phyloP scores from a whole-genome alignment of 2,113 vertebrate genomes.

The Onychostruthus taczanowskii region DNA sequence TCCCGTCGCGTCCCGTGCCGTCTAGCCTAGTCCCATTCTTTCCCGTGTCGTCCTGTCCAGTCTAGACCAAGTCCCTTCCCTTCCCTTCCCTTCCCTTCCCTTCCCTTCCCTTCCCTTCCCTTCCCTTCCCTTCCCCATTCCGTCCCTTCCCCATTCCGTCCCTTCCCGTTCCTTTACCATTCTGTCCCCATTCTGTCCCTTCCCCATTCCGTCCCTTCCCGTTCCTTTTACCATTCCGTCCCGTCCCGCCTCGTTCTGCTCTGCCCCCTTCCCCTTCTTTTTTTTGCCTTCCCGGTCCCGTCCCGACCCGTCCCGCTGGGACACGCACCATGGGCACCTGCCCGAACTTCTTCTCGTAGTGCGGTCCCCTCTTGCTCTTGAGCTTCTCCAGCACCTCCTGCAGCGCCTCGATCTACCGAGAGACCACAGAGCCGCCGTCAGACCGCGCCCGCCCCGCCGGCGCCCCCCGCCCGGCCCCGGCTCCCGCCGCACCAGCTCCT shows the following conservation, averaged over 20 bases:
- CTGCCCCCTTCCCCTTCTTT: too few relatives aligned
- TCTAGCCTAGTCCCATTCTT: background rate
- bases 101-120: background rate
- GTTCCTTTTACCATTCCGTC: background rate
- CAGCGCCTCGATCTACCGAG: conserved; percentile 79
- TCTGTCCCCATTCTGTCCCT: background rate
- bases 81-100: background rate
- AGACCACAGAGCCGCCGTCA: background rate
- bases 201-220: background rate
- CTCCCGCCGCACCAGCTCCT: too few relatives aligned
- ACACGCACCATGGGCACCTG: conserved; percentile 80
- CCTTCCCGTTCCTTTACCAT: background rate
- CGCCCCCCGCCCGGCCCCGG: too few relatives aligned
- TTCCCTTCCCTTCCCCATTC: background rate
- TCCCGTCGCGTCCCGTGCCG: background rate
- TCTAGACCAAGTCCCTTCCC: background rate
- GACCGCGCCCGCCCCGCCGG: background rate
- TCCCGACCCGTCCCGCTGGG: background rate
- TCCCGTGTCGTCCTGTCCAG: background rate
- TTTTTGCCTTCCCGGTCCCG: background rate
- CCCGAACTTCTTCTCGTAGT: conserved; percentile 81
- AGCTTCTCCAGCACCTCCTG: conserved; percentile 84
- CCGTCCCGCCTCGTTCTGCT: too few relatives aligned
- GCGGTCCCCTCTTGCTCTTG: conserved; percentile 78
- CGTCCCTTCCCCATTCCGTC: too few relatives aligned